Evolutionary conservation across 1,140 invertebrate genomes (phyloP).

Genomic region (Drosophila pseudoobscura): DNA sequence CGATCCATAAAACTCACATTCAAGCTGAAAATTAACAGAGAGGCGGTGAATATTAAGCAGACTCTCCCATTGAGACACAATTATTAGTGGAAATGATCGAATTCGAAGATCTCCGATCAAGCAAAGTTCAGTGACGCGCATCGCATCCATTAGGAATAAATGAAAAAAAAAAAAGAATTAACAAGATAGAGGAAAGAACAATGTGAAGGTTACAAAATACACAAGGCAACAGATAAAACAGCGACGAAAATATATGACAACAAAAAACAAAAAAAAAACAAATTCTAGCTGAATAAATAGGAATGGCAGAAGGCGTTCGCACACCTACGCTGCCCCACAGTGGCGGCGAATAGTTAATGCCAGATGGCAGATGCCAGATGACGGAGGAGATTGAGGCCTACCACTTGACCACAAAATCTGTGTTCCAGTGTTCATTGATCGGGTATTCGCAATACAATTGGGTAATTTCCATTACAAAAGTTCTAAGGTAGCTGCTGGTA

Average conservation of each 20-base stretch:
- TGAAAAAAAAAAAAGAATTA: constrained; percentile 34
- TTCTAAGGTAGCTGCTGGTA: constrained; percentile 21
- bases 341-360: constrained; percentile 34
- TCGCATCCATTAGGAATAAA: constrained; percentile 32
- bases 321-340: constrained; percentile 63
- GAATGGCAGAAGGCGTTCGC: constrained; percentile 35
- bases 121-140: constrained; percentile 55
- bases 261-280: constrained; percentile 33
- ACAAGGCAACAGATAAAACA: constrained; percentile 75
- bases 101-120: neutral
- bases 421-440: neutral
- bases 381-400: neutral
- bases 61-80: constrained; percentile 10
- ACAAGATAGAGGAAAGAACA: constrained; percentile 29
- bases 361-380: constrained; percentile 4
- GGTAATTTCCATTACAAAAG: constrained; percentile 19
- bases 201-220: constrained; percentile 73
- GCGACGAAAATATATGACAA: constrained; percentile 22
- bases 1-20: constrained; percentile 59
- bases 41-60: constrained; percentile 25
- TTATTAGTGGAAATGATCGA: constrained; percentile 24
- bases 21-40: constrained; percentile 20
- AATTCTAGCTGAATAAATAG: constrained; percentile 58
- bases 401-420: constrained; percentile 13
- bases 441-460: constrained; percentile 2